Evolutionary conservation across 2,797 vertebrate genomes (phyloP).

Genomic region (Cirrhinus mrigala): DNA sequence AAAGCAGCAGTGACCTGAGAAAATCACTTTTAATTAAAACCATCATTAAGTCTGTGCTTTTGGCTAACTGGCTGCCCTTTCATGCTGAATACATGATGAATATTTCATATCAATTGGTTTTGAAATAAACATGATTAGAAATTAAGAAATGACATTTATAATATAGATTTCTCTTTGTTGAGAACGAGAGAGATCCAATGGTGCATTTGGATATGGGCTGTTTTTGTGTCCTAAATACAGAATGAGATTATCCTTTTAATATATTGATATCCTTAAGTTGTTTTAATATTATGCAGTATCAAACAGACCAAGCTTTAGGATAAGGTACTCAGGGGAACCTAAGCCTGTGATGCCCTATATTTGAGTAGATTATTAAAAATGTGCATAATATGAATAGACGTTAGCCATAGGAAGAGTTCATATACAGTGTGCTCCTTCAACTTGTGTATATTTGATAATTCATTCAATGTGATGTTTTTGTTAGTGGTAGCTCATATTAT

Average conservation of each 20-base stretch:
- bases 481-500: too few relatives aligned
- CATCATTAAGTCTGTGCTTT: not conserved
- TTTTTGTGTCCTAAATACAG: constrained; percentile 3
- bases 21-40: constrained; percentile 22
- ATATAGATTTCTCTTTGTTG: not conserved
- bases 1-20: constrained; percentile 6
- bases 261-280: not conserved
- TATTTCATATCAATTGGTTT: constrained; percentile 1
- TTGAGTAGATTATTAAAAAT: not conserved
- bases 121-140: not conserved
- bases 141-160: not conserved
- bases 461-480: not conserved
- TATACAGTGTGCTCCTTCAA: not conserved
- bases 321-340: not conserved
- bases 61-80: not conserved
- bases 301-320: constrained; percentile 6
- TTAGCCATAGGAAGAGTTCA: not conserved
- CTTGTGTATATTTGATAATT: not conserved
- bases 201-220: not conserved
- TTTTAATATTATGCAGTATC: not conserved
- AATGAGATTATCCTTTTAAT: not conserved
- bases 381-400: not conserved
- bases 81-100: not conserved
- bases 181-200: not conserved
- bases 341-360: constrained; percentile 29